A percentile compares a stretch with the other conserved stretches of the same genome.
Evolutionary conservation across 2,888 invertebrate genomes (phyloP).

Genomic region (Ormyrus nitidulus): DNA sequence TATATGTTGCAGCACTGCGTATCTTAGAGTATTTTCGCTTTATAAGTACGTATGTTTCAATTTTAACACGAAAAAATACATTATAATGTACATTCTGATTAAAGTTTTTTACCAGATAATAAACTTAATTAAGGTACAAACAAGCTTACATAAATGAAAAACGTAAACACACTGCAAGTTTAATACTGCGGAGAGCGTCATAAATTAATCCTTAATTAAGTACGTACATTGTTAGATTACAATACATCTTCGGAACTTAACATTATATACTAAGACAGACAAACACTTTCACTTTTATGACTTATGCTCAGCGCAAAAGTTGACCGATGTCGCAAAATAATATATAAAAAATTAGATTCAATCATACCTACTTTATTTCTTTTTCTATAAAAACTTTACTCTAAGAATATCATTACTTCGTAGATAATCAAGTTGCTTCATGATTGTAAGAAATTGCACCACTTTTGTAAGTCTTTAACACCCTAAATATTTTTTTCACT

Average conservation of each 20-base stretch:
- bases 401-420: not conserved
- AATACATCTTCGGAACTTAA: conserved; percentile 34
- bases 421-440: not conserved
- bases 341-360: conserved; percentile 22
- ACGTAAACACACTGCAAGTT: conserved; percentile 44
- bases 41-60: conserved; percentile 19
- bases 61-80: conserved; percentile 8
- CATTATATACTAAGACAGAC: conserved; percentile 35
- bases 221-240: conserved; percentile 47
- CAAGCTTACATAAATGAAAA: conserved; percentile 41
- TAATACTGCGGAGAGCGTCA: conserved; percentile 51
- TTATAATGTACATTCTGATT: conserved; percentile 35
- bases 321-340: conserved; percentile 24
- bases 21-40: conserved; percentile 30
- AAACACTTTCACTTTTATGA: conserved; percentile 38
- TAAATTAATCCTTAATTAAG: conserved; percentile 53
- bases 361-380: conserved; percentile 3
- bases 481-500: not conserved
- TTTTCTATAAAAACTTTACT: not conserved
- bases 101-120: conserved; percentile 19
- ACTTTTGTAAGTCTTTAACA: conserved; percentile 17
- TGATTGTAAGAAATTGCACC: conserved; percentile 23
- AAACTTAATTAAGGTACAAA: conserved; percentile 44
- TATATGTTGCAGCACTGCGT: conserved; percentile 25
- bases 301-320: conserved; percentile 3